A percentile compares a stretch with the other conserved stretches of the same genome.
phyloP scores from a whole-genome alignment of 2,888 invertebrate genomes.

The Baronia brevicornis region DNA sequence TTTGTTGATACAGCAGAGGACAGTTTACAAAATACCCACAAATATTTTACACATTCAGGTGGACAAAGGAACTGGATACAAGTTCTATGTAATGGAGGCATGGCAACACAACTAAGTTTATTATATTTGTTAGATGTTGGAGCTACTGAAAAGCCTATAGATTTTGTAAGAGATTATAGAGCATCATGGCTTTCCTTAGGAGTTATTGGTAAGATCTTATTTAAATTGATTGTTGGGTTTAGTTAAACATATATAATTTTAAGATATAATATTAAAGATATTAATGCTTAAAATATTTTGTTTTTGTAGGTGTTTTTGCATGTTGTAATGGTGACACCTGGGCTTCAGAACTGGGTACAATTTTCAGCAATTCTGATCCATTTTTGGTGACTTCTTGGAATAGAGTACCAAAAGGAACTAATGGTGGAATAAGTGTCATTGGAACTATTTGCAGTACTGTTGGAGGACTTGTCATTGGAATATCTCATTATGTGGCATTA shows the following conservation, averaged over 20 bases:
- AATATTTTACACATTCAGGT: slow-evolving; percentile 62
- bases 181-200: slow-evolving; percentile 89
- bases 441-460: slow-evolving; percentile 76
- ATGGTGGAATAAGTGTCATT: slow-evolving; percentile 85
- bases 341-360: slow-evolving; percentile 92
- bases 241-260: neutral
- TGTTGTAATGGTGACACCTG: slow-evolving; percentile 93
- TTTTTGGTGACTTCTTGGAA: slow-evolving; percentile 83
- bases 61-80: slow-evolving; percentile 93
- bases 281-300: neutral
- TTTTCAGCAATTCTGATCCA: slow-evolving; percentile 80
- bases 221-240: slow-evolving; percentile 1
- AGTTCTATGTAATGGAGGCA: slow-evolving; percentile 92
- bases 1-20: too few species aligned
- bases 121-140: slow-evolving; percentile 88
- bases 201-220: slow-evolving; percentile 76
- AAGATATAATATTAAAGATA: neutral
- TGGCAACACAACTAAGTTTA: slow-evolving; percentile 85
- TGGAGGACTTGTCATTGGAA: slow-evolving; percentile 83
- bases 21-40: slow-evolving; percentile 4
- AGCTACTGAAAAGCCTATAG: slow-evolving; percentile 84
- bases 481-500: slow-evolving; percentile 81
- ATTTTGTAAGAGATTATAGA: slow-evolving; percentile 84
- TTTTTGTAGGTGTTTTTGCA: slow-evolving; percentile 79
- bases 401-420: slow-evolving; percentile 89